Evolutionary conservation across 2,113 vertebrate species (phyloP), one percentile per base, ranked within the genome.

Genomic region (Heterotis niloticus): DNA sequence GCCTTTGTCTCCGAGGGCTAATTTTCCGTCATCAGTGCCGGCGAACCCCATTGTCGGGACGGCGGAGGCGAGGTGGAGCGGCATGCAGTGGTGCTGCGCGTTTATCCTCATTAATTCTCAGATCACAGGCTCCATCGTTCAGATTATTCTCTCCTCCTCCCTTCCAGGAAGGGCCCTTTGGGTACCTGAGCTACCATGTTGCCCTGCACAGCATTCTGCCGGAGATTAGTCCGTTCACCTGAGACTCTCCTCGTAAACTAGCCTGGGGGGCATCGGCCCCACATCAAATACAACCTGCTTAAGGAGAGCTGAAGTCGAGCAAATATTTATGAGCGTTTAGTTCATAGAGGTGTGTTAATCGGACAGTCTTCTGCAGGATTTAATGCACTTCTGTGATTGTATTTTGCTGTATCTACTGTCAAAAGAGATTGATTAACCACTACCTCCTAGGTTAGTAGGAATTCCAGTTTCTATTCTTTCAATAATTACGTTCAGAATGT

Each of bases 1-100:
- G 85, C 85, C 85, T 91, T 81, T 79, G 85, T 91, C 90, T 90
- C 90, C 80, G 76, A 89, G 89, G 90, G 86, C 83, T 91, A 87
- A 91, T 93, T 92, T 93, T 86, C 86, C 81, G 88, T 92, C 89
- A 92, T 92, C 90, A 88, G 85, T 84, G 88, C 78, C 87, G 85
- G 86, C 88, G 86, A 87, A 88, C 78, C 85, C 83, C 78, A 86
- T 85, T 89, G 87, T 88, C 87, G 88, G 80, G 82, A 84, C 79
- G 67, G 67, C 64, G 77, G 60, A 75, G 67, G 77, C 65, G 76
- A 60, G 60, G 64, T 66, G 77, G 62, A 70, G 66, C 24, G 29
- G 71, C n/a, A 34, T 62, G 24, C 1, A 12, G 17, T 75, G 67
- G 72, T 59, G 17, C 52, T 12, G 16, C 84, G 78, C 84, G 85